Evolutionary conservation across 2,888 invertebrate genomes (phyloP).

Genomic region (Acanthosepion pharaonis): DNA sequence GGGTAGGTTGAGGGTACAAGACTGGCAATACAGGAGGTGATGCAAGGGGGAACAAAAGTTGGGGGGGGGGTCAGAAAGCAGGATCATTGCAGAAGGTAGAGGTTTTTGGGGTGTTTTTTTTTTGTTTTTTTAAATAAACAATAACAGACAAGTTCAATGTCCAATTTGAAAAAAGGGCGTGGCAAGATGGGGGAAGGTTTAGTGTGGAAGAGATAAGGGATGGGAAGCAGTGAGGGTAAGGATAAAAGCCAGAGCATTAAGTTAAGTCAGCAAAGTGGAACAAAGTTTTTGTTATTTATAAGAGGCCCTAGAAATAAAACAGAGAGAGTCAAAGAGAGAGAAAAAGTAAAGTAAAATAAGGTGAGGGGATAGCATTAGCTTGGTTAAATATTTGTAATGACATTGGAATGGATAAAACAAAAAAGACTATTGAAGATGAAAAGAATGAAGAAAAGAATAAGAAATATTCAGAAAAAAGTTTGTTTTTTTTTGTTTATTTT

Average conservation of each 20-base stretch:
- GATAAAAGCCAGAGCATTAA: conserved; percentile 9
- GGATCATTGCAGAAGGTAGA: not conserved
- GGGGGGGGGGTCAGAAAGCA: not conserved
- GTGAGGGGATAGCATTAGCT: not conserved
- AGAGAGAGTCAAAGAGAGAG: not conserved
- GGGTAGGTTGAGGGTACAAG: not conserved
- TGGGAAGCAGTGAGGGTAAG: not conserved
- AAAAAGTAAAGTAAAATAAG: not conserved
- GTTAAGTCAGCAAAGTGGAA: conserved; percentile 1
- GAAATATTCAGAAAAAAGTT: not conserved
- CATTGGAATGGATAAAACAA: not conserved
- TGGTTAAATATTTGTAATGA: not conserved
- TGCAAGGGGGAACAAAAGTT: not conserved
- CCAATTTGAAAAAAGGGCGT: not conserved
- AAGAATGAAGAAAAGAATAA: not conserved
- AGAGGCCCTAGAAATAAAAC: too few relatives aligned
- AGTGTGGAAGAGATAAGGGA: not conserved
- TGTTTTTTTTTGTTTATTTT: too few relatives aligned
- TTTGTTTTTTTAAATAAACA: not conserved
- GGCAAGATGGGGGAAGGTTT: not conserved
- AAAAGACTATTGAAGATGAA: not conserved
- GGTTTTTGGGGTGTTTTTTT: too few relatives aligned
- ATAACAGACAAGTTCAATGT: not conserved
- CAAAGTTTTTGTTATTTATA: not conserved
- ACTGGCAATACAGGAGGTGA: not conserved